Percentiles rank a stretch among this genome's conserved stretches.
Conservation (phyloP, 2,113 vertebrate genomes). For the Dipodomys spectabilis region DNA sequence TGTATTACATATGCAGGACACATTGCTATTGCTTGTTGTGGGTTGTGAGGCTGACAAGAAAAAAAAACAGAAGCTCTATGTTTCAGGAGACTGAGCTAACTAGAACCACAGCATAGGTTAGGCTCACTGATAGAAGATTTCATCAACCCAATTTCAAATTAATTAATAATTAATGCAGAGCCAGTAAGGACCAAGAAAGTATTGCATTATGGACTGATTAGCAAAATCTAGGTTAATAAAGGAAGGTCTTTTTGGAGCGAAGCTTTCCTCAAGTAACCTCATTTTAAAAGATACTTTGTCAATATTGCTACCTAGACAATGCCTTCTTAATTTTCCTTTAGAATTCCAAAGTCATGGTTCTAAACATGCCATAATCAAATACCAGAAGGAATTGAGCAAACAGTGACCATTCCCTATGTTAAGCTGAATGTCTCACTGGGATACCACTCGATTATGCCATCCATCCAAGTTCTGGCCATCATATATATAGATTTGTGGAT, state of each 20-base stretch:
- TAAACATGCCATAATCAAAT: not conserved
- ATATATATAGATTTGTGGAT: not conserved
- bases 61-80: not conserved
- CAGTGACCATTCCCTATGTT: not conserved
- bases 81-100: not conserved
- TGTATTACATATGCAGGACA: not conserved
- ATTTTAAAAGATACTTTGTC: constrained; percentile 1
- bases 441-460: not conserved
- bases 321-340: not conserved
- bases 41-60: not conserved
- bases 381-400: not conserved
- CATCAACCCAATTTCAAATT: not conserved
- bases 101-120: not conserved
- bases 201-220: constrained; percentile 13
- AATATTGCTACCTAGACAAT: not conserved
- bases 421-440: not conserved
- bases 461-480: not conserved
- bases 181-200: not conserved
- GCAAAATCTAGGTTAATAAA: not conserved
- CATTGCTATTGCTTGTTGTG: not conserved
- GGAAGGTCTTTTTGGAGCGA: not conserved
- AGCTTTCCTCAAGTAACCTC: not conserved
- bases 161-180: constrained; percentile 16
- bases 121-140: not conserved
- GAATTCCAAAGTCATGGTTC: constrained; percentile 12